A percentile compares a stretch with the other conserved stretches of the same genome.
These are phyloP conservation scores for Sigmodon hispidus DNA, from an alignment of 2,113 vertebrate genomes.

Conservation along the genomic window DNA sequence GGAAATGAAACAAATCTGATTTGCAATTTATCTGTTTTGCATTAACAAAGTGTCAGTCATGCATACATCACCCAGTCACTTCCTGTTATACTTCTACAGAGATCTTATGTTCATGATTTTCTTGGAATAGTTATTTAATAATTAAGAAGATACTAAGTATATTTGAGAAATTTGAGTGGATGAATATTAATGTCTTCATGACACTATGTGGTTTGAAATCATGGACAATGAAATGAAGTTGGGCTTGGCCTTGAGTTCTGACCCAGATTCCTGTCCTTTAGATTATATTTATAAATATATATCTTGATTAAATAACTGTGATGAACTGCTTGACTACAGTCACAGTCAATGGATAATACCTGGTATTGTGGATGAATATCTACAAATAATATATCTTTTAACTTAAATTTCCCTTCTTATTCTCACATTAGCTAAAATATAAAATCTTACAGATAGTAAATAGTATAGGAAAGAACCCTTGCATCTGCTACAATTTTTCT, in stretches of 20 bases:
- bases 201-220: neutral
- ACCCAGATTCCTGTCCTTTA: neutral
- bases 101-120: neutral
- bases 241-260: neutral
- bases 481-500: neutral
- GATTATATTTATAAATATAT: neutral
- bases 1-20: conserved; percentile 41
- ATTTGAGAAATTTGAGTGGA: neutral
- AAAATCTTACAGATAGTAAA: neutral
- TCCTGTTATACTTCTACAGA: neutral
- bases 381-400: neutral
- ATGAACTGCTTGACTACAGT: neutral
- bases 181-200: neutral
- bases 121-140: neutral
- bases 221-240: neutral
- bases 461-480: neutral
- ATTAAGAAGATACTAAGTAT: neutral
- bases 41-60: neutral
- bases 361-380: neutral
- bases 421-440: neutral
- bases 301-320: neutral
- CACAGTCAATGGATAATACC: neutral
- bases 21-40: neutral
- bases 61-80: neutral
- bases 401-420: neutral